Percentiles rank a stretch among this genome's conserved stretches.
phyloP scores from a whole-genome alignment of 1,140 invertebrate species.

The Zaprionus kolodkinae region DNA sequence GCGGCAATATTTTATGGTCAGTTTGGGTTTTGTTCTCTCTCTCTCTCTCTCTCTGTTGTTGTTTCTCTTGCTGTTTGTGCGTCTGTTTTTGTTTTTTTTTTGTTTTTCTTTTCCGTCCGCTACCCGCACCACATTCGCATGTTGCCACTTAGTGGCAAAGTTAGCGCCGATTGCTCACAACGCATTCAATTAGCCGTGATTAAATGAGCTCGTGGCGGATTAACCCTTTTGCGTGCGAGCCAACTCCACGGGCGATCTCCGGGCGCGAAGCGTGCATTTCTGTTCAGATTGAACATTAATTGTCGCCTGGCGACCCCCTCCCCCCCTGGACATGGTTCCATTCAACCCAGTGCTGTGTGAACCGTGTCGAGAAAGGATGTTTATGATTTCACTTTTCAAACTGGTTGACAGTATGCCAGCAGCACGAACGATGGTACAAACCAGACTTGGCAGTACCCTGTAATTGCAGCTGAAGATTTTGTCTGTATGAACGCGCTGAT shows the following conservation, averaged over 20 bases:
- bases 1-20: conserved; percentile 46
- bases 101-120: background rate
- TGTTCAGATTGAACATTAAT: conserved; percentile 2
- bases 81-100: conserved; percentile 6
- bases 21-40: conserved; percentile 12
- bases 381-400: conserved; percentile 3
- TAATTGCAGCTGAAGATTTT: background rate
- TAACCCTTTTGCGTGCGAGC: conserved; percentile 1
- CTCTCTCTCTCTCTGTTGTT: too few species aligned
- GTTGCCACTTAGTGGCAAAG: conserved; percentile 55
- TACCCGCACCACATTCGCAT: background rate
- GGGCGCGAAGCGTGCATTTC: conserved; percentile 1
- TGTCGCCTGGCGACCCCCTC: background rate
- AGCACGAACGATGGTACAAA: background rate
- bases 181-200: conserved; percentile 66
- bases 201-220: conserved; percentile 41
- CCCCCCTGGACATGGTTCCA: too few species aligned
- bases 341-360: background rate
- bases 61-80: background rate
- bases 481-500: background rate
- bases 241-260: background rate
- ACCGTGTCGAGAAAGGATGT: background rate
- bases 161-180: conserved; percentile 55
- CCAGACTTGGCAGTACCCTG: background rate
- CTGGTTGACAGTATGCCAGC: background rate